phyloP scores from a whole-genome alignment of 2,888 invertebrate genomes.

The Amphipyra berbera region DNA sequence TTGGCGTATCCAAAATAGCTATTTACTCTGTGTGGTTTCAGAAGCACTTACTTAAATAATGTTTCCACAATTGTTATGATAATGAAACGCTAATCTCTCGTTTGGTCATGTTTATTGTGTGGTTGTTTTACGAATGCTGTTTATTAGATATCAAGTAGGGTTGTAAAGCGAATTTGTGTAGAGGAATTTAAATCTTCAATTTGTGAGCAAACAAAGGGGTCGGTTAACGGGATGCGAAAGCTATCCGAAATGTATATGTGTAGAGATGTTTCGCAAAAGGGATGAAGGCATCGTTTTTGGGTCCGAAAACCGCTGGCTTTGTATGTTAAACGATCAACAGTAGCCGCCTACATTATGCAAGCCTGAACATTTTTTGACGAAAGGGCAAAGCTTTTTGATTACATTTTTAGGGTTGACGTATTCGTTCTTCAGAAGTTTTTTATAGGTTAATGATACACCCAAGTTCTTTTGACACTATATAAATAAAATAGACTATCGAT shows the following conservation, averaged over 20 bases:
- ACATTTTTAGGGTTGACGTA: slow-evolving; percentile 5
- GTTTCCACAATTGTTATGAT: slow-evolving; percentile 47
- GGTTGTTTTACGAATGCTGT: slow-evolving; percentile 43
- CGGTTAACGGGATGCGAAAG: slow-evolving; percentile 28
- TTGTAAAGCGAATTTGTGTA: slow-evolving; percentile 43
- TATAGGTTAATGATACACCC: not conserved
- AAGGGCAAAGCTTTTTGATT: slow-evolving; percentile 26
- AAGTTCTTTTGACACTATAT: too few species aligned
- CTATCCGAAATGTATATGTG: slow-evolving; percentile 35
- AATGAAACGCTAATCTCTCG: slow-evolving; percentile 40
- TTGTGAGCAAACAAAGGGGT: slow-evolving; percentile 49
- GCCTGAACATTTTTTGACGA: slow-evolving; percentile 21
- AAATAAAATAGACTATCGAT: not conserved
- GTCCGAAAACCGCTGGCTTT: slow-evolving; percentile 54
- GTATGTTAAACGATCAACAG: slow-evolving; percentile 49
- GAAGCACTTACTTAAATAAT: slow-evolving; percentile 41
- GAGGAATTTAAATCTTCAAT: slow-evolving; percentile 48
- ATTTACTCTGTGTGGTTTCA: slow-evolving; percentile 32
- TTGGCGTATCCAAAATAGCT: slow-evolving; percentile 13
- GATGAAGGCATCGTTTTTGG: slow-evolving; percentile 46
- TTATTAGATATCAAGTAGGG: slow-evolving; percentile 41
- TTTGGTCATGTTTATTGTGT: slow-evolving; percentile 37
- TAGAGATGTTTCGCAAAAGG: slow-evolving; percentile 50
- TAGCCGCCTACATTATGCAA: slow-evolving; percentile 21
- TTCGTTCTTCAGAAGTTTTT: not conserved